Evolutionary conservation across 1,140 invertebrate species (phyloP).

Genomic region (Bacillus rossius): DNA sequence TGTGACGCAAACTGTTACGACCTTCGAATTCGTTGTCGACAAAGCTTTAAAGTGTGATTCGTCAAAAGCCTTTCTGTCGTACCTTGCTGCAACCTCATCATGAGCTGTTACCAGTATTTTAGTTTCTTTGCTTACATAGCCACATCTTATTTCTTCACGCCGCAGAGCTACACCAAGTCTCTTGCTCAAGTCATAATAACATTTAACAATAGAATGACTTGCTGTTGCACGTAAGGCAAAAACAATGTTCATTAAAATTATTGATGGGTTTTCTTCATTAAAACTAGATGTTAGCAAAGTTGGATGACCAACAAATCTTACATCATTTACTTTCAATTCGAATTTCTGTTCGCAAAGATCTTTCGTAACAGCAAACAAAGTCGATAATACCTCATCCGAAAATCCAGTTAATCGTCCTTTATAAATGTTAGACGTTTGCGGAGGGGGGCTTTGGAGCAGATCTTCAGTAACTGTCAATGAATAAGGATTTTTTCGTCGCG

Average conservation of each 20-base stretch:
- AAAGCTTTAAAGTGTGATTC: too few species aligned
- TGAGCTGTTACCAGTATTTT: conserved; percentile 74
- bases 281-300: conserved; percentile 57
- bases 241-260: conserved; percentile 86
- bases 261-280: conserved; percentile 25
- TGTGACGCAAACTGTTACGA: too few species aligned
- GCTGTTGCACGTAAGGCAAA: conserved; percentile 87
- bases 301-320: conserved; percentile 91
- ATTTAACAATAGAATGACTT: conserved; percentile 88
- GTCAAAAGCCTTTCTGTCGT: conserved; percentile 10
- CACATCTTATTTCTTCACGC: conserved; percentile 86
- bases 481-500: conserved; percentile 69
- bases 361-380: conserved; percentile 85
- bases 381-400: conserved; percentile 81
- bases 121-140: conserved; percentile 85
- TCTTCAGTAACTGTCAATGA: conserved; percentile 65
- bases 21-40: too few species aligned
- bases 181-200: conserved; percentile 92
- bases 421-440: conserved; percentile 52
- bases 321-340: conserved; percentile 93
- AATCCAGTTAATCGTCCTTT: conserved; percentile 65
- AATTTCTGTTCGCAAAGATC: conserved; percentile 86
- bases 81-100: conserved; percentile 57
- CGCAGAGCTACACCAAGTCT: conserved; percentile 81
- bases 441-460: conserved; percentile 57